These are phyloP conservation scores for Sminthurides aquaticus DNA, from an alignment of 2,888 invertebrate species.

Conservation along the genomic window DNA sequence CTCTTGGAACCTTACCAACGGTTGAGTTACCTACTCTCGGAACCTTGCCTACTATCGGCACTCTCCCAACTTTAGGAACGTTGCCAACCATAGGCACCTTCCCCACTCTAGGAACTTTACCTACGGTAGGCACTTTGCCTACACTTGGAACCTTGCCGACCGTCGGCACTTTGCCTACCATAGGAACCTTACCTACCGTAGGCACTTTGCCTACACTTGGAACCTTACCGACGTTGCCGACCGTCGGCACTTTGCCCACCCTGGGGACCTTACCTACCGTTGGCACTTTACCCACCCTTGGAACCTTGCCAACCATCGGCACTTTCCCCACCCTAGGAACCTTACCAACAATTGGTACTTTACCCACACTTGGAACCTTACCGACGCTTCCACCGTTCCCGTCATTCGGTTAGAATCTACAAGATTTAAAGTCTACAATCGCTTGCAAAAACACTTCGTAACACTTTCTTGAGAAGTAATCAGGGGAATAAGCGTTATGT, in stretches of 20 bases:
- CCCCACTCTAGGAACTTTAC: slow-evolving; percentile 2
- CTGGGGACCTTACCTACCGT: slow-evolving; percentile 9
- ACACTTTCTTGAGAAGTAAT: too few relatives aligned
- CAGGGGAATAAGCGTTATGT: too few relatives aligned
- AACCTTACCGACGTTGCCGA: slow-evolving; percentile 15
- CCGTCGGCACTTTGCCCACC: background rate
- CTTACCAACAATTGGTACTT: slow-evolving; percentile 18
- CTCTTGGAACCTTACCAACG: slow-evolving; percentile 14
- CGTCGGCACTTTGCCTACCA: slow-evolving; percentile 1
- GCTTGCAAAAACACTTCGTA: too few relatives aligned
- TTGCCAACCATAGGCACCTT: slow-evolving; percentile 9
- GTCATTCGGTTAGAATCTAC: too few relatives aligned
- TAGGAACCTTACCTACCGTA: slow-evolving; percentile 9
- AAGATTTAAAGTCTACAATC: too few relatives aligned
- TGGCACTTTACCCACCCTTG: slow-evolving; percentile 11
- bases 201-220: background rate
- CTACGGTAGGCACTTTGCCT: background rate
- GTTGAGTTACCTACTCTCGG: slow-evolving; percentile 18
- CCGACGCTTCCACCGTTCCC: slow-evolving; percentile 15
- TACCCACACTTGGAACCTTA: slow-evolving; percentile 16
- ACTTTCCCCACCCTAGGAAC: slow-evolving; percentile 10
- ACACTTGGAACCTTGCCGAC: background rate
- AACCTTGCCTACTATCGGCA: slow-evolving; percentile 18
- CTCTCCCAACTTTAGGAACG: slow-evolving; percentile 14
- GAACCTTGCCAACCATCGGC: slow-evolving; percentile 10